Evolutionary conservation across 2,113 vertebrate genomes (phyloP).

Genomic region (Cyanistes caeruleus): DNA sequence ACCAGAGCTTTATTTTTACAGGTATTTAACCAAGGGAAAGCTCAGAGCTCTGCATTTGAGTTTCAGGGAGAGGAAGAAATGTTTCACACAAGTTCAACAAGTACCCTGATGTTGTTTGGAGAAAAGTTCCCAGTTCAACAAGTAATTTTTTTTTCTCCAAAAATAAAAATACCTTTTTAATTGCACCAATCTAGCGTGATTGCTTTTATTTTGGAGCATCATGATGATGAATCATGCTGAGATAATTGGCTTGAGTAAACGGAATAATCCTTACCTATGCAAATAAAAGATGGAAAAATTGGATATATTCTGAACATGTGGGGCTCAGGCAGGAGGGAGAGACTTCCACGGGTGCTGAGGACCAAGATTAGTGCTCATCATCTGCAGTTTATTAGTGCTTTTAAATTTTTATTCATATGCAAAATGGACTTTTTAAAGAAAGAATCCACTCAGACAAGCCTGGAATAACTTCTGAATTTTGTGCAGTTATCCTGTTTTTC

Average conservation of each 20-base stretch:
- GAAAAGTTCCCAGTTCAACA: constrained; percentile 5
- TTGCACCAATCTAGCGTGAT: constrained; percentile 28
- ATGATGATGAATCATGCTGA: constrained; percentile 14
- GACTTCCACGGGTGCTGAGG: neutral
- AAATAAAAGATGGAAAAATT: constrained; percentile 21
- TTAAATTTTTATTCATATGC: neutral
- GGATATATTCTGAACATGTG: neutral
- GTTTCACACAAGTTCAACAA: neutral
- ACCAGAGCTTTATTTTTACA: neutral
- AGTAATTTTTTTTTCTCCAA: neutral
- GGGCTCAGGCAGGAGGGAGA: neutral
- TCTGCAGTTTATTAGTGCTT: neutral
- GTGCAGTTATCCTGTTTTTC: neutral
- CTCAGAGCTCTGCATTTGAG: neutral
- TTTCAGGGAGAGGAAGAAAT: neutral
- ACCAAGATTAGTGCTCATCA: neutral
- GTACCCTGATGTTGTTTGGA: neutral
- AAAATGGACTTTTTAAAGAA: neutral
- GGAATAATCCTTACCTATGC: neutral
- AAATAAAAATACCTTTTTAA: constrained; percentile 57
- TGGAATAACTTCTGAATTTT: neutral
- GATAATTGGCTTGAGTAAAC: constrained; percentile 41
- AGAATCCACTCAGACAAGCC: neutral
- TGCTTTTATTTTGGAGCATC: constrained; percentile 66
- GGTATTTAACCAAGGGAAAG: neutral